Conservation (phyloP, 2,888 invertebrate species). For the Epirrhoe alternata region DNA sequence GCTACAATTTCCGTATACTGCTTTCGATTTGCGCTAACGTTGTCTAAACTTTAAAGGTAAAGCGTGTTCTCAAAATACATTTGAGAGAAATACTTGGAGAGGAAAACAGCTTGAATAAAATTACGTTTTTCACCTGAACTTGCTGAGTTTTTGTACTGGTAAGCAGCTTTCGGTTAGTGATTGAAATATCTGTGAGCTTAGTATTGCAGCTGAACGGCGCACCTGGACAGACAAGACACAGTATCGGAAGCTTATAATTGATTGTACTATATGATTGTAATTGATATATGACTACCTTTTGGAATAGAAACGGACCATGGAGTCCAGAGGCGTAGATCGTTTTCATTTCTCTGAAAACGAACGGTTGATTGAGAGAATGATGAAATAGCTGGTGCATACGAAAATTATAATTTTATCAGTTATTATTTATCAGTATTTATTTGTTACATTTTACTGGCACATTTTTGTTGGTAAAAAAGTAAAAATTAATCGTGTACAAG, state of each 20-base stretch:
- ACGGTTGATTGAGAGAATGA: too few species aligned
- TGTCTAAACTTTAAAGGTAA: constrained; percentile 37
- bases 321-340: too few species aligned
- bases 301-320: too few species aligned
- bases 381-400: too few species aligned
- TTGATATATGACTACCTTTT: too few species aligned
- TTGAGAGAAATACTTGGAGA: constrained; percentile 22
- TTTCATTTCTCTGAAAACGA: too few species aligned
- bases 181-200: constrained; percentile 13
- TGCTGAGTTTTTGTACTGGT: constrained; percentile 12
- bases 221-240: neutral
- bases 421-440: too few species aligned
- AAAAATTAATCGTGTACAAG: too few species aligned
- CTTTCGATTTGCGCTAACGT: constrained; percentile 46
- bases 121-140: constrained; percentile 24
- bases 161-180: constrained; percentile 13
- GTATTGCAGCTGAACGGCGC: neutral
- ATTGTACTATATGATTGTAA: neutral
- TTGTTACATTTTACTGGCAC: too few species aligned
- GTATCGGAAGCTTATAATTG: neutral
- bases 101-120: constrained; percentile 28
- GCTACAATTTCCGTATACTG: constrained; percentile 31
- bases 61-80: constrained; percentile 31
- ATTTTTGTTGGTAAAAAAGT: too few species aligned
- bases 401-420: too few species aligned